Conservation (phyloP, 1,140 invertebrate genomes). For the Ephestia elutella region DNA sequence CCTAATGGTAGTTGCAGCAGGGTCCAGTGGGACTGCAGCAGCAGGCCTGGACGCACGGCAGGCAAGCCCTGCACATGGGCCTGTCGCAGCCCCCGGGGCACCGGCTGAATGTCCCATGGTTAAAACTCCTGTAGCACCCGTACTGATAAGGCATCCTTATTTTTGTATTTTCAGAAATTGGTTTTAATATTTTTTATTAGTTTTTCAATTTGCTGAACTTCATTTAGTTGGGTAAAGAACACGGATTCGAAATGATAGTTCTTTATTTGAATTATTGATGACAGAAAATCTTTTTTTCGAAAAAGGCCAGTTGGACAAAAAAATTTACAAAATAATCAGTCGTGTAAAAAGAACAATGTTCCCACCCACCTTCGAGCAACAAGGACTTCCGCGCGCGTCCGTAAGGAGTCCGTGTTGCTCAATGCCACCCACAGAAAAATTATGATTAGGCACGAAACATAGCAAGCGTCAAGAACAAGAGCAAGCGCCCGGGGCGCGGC, state of each 20-base stretch:
- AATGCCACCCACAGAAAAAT: no score
- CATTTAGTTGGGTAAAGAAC: background rate
- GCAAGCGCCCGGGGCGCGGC: no score
- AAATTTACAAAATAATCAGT: background rate
- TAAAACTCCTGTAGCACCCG: conserved; percentile 49
- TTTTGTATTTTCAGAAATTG: conserved; percentile 4
- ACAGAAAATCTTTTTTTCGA: background rate
- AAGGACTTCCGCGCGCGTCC: no score
- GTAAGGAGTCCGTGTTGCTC: no score
- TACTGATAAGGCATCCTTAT: conserved; percentile 42
- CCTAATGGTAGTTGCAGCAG: conserved; percentile 42
- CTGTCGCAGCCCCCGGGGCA: conserved; percentile 48
- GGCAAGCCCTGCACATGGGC: conserved; percentile 21
- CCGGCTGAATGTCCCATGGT: conserved; percentile 44
- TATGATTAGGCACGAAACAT: no score
- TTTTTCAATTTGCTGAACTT: background rate
- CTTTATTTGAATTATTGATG: background rate
- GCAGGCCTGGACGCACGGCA: conserved; percentile 43
- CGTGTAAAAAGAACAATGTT: no score
- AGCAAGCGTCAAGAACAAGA: no score
- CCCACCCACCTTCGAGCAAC: no score
- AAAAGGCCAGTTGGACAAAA: background rate
- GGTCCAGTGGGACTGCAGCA: conserved; percentile 51
- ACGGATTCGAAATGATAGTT: background rate
- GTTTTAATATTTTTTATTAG: background rate